A percentile compares a stretch with the other conserved stretches of the same genome.
Evolutionary conservation across 2,113 vertebrate genomes (phyloP).

Genomic region (Ictidomys tridecemlineatus): DNA sequence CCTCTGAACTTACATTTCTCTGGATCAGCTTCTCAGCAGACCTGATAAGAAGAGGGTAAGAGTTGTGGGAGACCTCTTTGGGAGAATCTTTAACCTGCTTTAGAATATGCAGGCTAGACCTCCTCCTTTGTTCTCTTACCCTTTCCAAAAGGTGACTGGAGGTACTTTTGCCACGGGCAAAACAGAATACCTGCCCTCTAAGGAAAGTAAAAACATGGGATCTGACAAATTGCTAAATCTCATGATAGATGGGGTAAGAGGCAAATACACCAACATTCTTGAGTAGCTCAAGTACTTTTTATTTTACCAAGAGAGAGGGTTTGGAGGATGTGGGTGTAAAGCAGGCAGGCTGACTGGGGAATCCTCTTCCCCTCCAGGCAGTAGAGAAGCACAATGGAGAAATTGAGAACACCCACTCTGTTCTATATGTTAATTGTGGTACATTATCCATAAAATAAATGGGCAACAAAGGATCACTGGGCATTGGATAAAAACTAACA

Average conservation of each 20-base stretch:
- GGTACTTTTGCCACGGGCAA: background rate
- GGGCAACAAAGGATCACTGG: background rate
- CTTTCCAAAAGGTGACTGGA: background rate
- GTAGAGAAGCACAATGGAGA: background rate
- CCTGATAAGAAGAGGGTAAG: background rate
- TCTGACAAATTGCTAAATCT: background rate
- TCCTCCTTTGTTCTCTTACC: background rate
- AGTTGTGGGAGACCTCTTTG: background rate
- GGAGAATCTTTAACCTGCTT: background rate
- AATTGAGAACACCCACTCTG: background rate
- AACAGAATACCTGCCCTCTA: background rate
- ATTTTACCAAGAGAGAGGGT: background rate
- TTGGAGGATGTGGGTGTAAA: background rate
- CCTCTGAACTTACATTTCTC: background rate
- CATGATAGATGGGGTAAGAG: background rate
- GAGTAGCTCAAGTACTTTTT: background rate
- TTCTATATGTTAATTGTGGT: background rate
- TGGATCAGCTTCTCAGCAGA: background rate
- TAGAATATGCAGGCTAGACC: background rate
- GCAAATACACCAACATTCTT: background rate
- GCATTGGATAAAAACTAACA: background rate
- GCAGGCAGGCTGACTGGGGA: background rate
- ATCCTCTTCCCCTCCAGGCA: background rate
- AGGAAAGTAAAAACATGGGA: background rate
- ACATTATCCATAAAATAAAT: background rate